Percentiles rank a stretch among this genome's conserved stretches.
Evolutionary conservation across 2,888 invertebrate genomes (phyloP).

Genomic region (Cephus runcator): DNA sequence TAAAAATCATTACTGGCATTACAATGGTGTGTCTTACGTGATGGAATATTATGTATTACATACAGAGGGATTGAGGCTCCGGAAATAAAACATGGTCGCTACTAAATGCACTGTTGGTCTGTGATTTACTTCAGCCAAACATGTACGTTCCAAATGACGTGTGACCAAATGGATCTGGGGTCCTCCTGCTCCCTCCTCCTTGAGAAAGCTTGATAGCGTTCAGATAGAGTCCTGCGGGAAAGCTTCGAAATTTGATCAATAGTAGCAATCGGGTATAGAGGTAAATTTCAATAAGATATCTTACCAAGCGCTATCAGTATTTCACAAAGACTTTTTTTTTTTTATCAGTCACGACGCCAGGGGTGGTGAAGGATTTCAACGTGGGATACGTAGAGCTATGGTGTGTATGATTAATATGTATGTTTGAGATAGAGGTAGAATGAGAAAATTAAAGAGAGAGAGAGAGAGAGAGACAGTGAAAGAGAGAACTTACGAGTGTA

Average conservation of each 20-base stretch:
- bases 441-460: neutral
- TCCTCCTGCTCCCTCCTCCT: neutral
- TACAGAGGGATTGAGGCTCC: neutral
- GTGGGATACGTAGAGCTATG: neutral
- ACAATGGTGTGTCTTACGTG: neutral
- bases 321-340: neutral
- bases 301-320: neutral
- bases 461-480: conserved; percentile 34
- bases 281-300: neutral
- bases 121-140: neutral
- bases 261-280: neutral
- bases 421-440: conserved; percentile 33
- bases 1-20: neutral
- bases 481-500: conserved; percentile 78
- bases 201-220: neutral
- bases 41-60: neutral
- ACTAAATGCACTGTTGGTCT: neutral
- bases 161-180: neutral
- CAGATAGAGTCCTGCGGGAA: neutral
- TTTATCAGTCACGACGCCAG: conserved; percentile 21
- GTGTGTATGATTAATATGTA: conserved; percentile 21
- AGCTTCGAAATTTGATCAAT: neutral
- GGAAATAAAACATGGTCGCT: neutral
- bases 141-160: neutral
- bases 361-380: conserved; percentile 20